Percentiles rank a stretch among this genome's conserved stretches.
These are phyloP conservation scores for Agelastica alni DNA, from an alignment of 2,888 invertebrate species.

Conservation along the genomic window DNA sequence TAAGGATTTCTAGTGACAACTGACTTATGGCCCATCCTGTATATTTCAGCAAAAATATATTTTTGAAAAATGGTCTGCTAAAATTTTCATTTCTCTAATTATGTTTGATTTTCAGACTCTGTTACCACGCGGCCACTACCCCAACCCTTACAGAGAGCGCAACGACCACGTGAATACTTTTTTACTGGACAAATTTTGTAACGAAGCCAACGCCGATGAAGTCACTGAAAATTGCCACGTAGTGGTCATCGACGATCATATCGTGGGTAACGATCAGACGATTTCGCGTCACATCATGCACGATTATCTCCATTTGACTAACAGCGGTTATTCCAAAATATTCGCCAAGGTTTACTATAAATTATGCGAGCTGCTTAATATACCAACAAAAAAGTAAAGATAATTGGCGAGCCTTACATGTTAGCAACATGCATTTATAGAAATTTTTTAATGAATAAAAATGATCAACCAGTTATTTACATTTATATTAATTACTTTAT, in stretches of 20 bases:
- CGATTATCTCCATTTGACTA: slow-evolving; percentile 71
- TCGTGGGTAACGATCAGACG: slow-evolving; percentile 59
- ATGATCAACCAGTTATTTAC: no score
- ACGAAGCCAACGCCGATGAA: slow-evolving; percentile 50
- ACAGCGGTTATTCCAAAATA: slow-evolving; percentile 65
- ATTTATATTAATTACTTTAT: no score
- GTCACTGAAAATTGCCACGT: slow-evolving; percentile 51
- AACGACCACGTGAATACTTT: slow-evolving; percentile 64
- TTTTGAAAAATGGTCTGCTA: background rate
- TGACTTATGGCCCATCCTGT: no score
- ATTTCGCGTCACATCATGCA: slow-evolving; percentile 69
- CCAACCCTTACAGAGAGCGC: slow-evolving; percentile 65
- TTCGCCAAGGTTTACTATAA: slow-evolving; percentile 63
- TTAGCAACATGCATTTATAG: no score
- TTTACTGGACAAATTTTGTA: slow-evolving; percentile 55
- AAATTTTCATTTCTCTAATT: background rate
- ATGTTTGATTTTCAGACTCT: slow-evolving; percentile 59
- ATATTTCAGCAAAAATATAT: no score
- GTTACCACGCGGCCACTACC: slow-evolving; percentile 68
- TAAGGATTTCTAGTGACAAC: no score
- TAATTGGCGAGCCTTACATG: no score
- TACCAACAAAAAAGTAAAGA: slow-evolving; percentile 22
- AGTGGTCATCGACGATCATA: slow-evolving; percentile 53
- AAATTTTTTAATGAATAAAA: no score
- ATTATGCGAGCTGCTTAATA: slow-evolving; percentile 45